Evolutionary conservation across 2,888 invertebrate species (phyloP).

Genomic region (Drosophila siamana): DNA sequence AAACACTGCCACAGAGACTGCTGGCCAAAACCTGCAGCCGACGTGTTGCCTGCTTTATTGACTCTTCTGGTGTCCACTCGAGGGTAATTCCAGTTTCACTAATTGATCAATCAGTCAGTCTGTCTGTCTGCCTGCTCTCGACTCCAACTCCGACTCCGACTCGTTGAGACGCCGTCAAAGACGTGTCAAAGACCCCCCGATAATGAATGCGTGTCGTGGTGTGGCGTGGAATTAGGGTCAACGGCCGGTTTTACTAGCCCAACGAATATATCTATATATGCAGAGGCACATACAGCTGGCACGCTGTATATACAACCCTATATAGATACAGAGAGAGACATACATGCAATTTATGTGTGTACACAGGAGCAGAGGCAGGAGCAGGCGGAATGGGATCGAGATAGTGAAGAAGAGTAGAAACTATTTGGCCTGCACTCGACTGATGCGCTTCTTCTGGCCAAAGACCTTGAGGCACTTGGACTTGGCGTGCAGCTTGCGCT

Average conservation of each 20-base stretch:
- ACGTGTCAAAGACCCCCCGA: slow-evolving; percentile 28
- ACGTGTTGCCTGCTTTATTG: slow-evolving; percentile 13
- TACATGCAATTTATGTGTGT: too few species aligned
- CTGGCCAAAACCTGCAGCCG: too few species aligned
- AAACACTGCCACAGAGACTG: too few species aligned
- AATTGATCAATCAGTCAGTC: slow-evolving; percentile 37
- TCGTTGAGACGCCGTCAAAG: too few species aligned
- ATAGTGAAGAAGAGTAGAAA: too few species aligned
- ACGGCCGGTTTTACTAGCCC: slow-evolving; percentile 30
- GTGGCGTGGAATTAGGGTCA: slow-evolving; percentile 7
- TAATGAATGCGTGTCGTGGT: slow-evolving; percentile 2
- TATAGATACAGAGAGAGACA: not conserved
- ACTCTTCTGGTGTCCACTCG: slow-evolving; percentile 8
- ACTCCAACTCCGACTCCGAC: not conserved
- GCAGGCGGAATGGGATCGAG: too few species aligned
- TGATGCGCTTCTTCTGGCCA: slow-evolving; percentile 21
- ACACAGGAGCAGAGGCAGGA: too few species aligned
- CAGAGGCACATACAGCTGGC: not conserved
- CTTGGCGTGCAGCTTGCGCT: slow-evolving; percentile 10
- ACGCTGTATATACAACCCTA: not conserved
- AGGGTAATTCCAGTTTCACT: slow-evolving; percentile 32
- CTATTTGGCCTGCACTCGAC: slow-evolving; percentile 9
- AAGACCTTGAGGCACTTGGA: slow-evolving; percentile 10
- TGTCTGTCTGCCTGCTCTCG: slow-evolving; percentile 8
- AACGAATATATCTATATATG: slow-evolving; percentile 2